Evolutionary conservation across 2,888 invertebrate genomes (phyloP), one percentile per base, ranked within the genome.

Genomic region (Monopis laevigella): DNA sequence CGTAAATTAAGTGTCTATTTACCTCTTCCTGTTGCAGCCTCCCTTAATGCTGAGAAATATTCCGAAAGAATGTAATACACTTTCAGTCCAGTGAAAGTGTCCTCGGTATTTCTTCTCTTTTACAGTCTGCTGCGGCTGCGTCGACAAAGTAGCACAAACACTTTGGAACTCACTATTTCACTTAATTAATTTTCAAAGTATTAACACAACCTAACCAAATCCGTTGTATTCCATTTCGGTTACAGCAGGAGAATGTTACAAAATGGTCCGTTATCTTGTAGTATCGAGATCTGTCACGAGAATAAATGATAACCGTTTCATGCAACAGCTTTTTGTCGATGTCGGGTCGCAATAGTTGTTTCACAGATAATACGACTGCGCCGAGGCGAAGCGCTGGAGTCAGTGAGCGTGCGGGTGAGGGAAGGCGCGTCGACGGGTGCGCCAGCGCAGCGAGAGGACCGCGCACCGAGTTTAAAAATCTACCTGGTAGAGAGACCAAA

Each of bases 21-120:
- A 32, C 32, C 32, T 32, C 32, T 32, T 32, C 32, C 32, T 32
- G 16, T 32, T 32, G 17, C 32, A 32, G 32, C 16, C 17, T 32
- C 16, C 32, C 32, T 8, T n/a, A 32, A 13, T 10, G 32, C 17
- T 32, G 17, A 36, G 21, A 36, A 36, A 69, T 64, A 58, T 51
- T 68, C 77, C 78, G 77, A 69, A 72, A 70, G 70, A 73, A 66
- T 71, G 57, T 68, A 69, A 59, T 60, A 60, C 58, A 80, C 78
- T 80, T 80, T 80, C 78, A 80, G 65, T 68, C 78, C 72, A 80
- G 78, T 80, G 78, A 80, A 80, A 80, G 78, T 78, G 69, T 68
- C 67, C 68, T 75, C 73, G 77, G 78, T 48, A 51, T 53, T 59
- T 64, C 67, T 69, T 66, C 69, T 69, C 60, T 50, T 51, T 49